These are phyloP conservation scores for Menura novaehollandiae DNA, from an alignment of 2,113 vertebrate species.

Conservation along the genomic window DNA sequence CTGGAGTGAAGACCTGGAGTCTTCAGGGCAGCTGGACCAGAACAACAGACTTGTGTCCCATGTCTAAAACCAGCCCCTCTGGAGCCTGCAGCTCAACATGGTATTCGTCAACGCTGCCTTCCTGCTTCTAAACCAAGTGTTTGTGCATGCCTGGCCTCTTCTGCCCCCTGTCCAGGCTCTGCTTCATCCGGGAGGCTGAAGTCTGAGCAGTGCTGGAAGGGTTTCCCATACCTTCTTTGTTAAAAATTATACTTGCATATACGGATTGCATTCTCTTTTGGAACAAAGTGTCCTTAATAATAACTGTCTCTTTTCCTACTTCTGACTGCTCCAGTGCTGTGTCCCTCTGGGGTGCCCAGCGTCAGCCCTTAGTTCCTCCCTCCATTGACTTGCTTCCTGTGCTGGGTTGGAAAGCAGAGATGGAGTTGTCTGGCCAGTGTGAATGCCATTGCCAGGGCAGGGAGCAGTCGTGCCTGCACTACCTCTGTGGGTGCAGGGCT, in stretches of 20 bases:
- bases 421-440: accelerated
- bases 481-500: neutral
- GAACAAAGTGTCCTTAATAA: neutral
- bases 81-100: neutral
- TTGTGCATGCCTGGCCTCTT: neutral
- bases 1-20: neutral
- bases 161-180: neutral
- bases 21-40: neutral
- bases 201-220: neutral
- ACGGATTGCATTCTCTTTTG: neutral
- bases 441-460: neutral
- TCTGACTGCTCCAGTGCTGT: accelerated
- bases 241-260: neutral
- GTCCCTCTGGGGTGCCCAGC: neutral
- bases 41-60: accelerated
- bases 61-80: accelerated
- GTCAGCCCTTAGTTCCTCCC: neutral
- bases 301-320: neutral
- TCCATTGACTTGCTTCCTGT: accelerated
- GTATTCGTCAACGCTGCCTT: accelerated
- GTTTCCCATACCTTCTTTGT: neutral
- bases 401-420: neutral
- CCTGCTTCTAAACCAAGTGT: neutral
- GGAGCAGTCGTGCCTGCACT: neutral
- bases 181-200: neutral